Evolutionary conservation across 2,113 vertebrate species (phyloP).

Genomic region (Rana temporaria): DNA sequence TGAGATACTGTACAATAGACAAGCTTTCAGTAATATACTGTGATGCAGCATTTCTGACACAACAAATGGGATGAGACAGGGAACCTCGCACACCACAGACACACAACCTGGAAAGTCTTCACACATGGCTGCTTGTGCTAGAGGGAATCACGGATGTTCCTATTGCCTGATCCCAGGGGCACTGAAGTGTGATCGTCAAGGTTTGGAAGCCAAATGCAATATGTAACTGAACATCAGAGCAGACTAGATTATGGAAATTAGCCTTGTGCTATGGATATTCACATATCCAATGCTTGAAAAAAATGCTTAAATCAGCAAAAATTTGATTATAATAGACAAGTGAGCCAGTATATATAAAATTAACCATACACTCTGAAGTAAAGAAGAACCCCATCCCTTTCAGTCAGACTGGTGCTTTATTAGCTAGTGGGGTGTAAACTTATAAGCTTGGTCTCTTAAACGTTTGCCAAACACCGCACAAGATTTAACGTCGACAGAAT

Average conservation of each 20-base stretch:
- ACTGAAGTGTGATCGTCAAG: not conserved
- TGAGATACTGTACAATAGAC: not conserved
- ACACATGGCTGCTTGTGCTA: constrained; percentile 34
- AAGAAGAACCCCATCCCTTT: no score
- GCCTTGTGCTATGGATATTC: not conserved
- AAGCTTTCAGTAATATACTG: constrained; percentile 10
- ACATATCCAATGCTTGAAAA: not conserved
- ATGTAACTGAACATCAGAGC: constrained; percentile 5
- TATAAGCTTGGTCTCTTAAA: no score
- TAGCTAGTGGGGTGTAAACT: no score
- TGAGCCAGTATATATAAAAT: not conserved
- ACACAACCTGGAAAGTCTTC: constrained; percentile 25
- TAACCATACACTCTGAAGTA: no score
- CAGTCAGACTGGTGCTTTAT: no score
- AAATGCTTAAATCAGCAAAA: not conserved
- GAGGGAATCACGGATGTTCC: not conserved
- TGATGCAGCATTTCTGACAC: constrained; percentile 21
- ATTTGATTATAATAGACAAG: not conserved
- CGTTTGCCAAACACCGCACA: no score
- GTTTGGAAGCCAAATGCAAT: constrained; percentile 17
- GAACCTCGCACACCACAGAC: not conserved
- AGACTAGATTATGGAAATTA: constrained; percentile 16
- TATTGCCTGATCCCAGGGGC: not conserved
- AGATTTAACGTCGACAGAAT: no score
- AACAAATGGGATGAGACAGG: constrained; percentile 8